A percentile compares a stretch with the other conserved stretches of the same genome.
Evolutionary conservation across 2,113 vertebrate species (phyloP).

Genomic region (Scomber colias): DNA sequence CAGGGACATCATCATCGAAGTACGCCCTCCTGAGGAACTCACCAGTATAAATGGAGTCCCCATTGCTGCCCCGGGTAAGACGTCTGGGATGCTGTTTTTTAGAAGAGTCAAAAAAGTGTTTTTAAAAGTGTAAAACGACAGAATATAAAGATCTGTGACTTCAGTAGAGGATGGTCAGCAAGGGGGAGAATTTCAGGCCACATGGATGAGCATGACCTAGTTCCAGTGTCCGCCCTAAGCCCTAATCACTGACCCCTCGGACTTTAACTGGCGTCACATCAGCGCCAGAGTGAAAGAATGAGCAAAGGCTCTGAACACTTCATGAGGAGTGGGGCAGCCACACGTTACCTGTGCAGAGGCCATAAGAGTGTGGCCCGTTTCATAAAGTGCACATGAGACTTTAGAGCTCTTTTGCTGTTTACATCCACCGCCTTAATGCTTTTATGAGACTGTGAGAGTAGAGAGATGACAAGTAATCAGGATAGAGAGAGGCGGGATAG

Average conservation of each 20-base stretch:
- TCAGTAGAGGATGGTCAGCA: neutral
- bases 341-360: too few species aligned
- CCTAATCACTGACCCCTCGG: constrained; percentile 3
- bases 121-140: neutral
- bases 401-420: neutral
- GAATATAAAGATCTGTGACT: neutral
- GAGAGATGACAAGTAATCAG: neutral
- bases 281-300: constrained; percentile 4
- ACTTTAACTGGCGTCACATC: constrained; percentile 36
- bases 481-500: neutral
- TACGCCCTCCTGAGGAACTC: constrained; percentile 88
- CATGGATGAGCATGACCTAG: constrained; percentile 18
- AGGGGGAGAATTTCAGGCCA: constrained; percentile 3
- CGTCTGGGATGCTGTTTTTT: neutral
- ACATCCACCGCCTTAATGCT: too few species aligned
- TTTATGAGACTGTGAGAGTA: too few species aligned
- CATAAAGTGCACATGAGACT: neutral
- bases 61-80: constrained; percentile 88
- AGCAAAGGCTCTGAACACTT: neutral
- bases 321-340: neutral
- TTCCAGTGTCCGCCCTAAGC: constrained; percentile 13
- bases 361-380: neutral
- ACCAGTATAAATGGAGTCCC: constrained; percentile 88
- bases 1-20: constrained; percentile 89
- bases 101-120: neutral